Base-by-base conservation (phyloP, 2,113 vertebrate species). In the Lampris incognitus region DNA sequence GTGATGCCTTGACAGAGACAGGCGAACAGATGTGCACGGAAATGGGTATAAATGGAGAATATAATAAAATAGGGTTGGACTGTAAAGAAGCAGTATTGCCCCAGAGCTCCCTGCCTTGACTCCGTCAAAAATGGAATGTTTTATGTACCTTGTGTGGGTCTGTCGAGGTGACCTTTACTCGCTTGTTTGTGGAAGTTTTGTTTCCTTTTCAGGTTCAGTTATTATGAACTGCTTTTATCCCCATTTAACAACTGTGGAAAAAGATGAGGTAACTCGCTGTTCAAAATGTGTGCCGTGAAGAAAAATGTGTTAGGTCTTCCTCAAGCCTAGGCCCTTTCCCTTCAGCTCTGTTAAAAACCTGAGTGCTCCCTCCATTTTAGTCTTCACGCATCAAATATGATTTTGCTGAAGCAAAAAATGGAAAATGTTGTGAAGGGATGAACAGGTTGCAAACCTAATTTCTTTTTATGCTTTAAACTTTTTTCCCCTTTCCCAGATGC, bases 1-100 rank as follows among this genome's bases (percentile, higher is more conserved):
- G 55, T 73, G 77, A 82, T 69, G 66, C 58, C 82, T 74, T 76
- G 65, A 74, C 81, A 76, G 78, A 66, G 3, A 49, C 24, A n/a
- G 57, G 52, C 64, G 59, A 8, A 13, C 62, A 4, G 59, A 58
- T 37, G 57, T 54, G 69, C 24, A 75, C 66, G 41, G 49, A 66
- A 36, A 69, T 24, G 5, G 38, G 24, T 48, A 38, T 44, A 54
- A 80, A 51, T 24, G 4, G 6, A 54, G 62, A 2, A 2, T 51
- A 24, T 58, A 41, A 49, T 5, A 9, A 41, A 57, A 65, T 24
- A 24, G 24, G 24, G 24, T 24, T 24, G 24, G 5, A 36, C 55
- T 41, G 9, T 39, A 71, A 38, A 69, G 62, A 24, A 24, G 7
- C 42, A 68, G 36, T 41, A 55, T 76, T 3, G 24, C 59, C 81